Evolutionary conservation across 1,140 invertebrate species (phyloP), one percentile per base, ranked within the genome.

Genomic region (Eubasilissa regina): DNA sequence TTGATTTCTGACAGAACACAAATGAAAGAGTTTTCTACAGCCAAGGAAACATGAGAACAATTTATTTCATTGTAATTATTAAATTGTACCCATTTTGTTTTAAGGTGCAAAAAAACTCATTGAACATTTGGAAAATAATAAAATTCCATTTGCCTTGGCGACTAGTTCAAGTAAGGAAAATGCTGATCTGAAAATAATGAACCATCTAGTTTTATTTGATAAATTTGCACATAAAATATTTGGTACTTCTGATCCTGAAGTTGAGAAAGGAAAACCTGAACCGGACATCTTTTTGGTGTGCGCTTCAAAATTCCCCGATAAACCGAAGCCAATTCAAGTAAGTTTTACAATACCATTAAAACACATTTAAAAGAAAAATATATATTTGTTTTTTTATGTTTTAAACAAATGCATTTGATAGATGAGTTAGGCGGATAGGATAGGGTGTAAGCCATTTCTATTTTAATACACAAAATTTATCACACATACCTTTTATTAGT

Each of bases 221-320:
- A 84, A 92, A 70, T 93, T 95, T 80, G 84, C 89, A 70, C 94
- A 93, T 83, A 89, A 92, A 75, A 94, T 95, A 0, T 88, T 90
- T 66, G 93, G 92, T 17, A 91, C 92, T 13, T 92, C 92, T 60
- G 94, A 96, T 85, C 91, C 93, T 3, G 92, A 94, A 78, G 93
- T 96, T 0, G 92, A 92, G 81, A 87, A 89, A 73, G 94, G 95
- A 11, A 96, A 97, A 89, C 95, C 95, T 4, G 88, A 89, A 53
- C 95, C 95, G 0, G 94, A 96, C 85, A 93, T 94, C 83, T 97
- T 95, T 86, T 85, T 94, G 12, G 89, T 95, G 1, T 93, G 93
- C 79, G 93, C 94, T 6, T 86, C 87, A 43, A 89, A 94, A 76
- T 96, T 97, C 87, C 84, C 88, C 10, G 89, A 91, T 78, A 89